Conservation (phyloP, 1,140 invertebrate species). For the Cydia splendana region DNA sequence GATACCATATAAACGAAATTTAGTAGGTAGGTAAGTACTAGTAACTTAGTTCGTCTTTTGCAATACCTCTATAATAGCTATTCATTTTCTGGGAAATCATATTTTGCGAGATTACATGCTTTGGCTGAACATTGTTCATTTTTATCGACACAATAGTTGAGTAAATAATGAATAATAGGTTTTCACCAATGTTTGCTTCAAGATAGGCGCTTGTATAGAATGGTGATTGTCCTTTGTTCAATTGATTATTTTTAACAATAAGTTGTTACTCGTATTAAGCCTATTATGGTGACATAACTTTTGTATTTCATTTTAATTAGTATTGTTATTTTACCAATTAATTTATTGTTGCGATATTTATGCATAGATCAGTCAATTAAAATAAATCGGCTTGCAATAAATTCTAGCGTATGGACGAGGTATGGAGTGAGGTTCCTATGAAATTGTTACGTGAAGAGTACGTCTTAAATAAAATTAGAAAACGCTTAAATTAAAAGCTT, state of each 20-base stretch:
- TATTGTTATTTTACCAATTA: not conserved
- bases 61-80: not conserved
- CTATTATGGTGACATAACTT: not conserved
- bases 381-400: too few relatives aligned
- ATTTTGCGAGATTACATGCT: not conserved
- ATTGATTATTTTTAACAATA: conserved; percentile 2
- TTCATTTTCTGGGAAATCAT: conserved; percentile 5
- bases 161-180: not conserved
- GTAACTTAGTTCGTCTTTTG: not conserved
- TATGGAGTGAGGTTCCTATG: too few relatives aligned
- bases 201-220: not conserved
- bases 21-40: not conserved
- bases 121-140: conserved; percentile 13
- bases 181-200: not conserved
- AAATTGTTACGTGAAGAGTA: too few relatives aligned
- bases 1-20: not conserved
- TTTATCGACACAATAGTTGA: conserved; percentile 8
- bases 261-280: not conserved
- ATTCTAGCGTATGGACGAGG: too few relatives aligned
- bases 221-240: conserved; percentile 6
- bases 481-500: not conserved
- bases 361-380: too few relatives aligned
- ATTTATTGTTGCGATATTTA: too few relatives aligned
- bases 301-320: not conserved
- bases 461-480: too few relatives aligned